phyloP scores from a whole-genome alignment of 2,797 vertebrate genomes.

The Myripristis murdjan region DNA sequence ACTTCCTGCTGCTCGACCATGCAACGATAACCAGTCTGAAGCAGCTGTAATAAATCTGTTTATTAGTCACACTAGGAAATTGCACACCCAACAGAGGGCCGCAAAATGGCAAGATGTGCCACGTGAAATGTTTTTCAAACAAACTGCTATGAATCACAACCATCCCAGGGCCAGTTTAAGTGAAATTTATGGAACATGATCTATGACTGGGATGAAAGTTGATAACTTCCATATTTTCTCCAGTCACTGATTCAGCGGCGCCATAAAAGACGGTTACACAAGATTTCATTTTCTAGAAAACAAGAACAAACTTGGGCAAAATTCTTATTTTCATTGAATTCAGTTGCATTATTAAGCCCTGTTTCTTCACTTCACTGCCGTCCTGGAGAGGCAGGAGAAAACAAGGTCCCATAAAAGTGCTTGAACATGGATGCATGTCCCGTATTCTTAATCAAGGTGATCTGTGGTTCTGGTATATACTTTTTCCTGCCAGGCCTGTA shows the following conservation, averaged over 20 bases:
- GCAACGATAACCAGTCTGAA: not conserved
- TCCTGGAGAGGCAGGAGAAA: too few relatives aligned
- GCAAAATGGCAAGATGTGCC: not conserved
- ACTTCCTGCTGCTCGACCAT: slow-evolving; percentile 1
- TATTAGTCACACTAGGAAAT: not conserved
- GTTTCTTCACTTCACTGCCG: too few relatives aligned
- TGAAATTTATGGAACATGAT: slow-evolving; percentile 4
- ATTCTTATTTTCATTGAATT: not conserved
- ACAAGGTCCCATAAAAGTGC: too few relatives aligned
- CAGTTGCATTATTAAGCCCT: too few relatives aligned
- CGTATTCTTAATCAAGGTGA: not conserved
- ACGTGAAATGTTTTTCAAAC: not conserved
- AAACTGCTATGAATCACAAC: slow-evolving; percentile 28
- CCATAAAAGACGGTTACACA: not conserved
- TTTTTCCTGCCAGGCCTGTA: not conserved
- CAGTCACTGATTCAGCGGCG: not conserved
- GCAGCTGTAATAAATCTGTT: not conserved
- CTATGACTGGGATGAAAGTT: not conserved
- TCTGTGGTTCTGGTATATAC: not conserved
- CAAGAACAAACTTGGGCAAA: not conserved
- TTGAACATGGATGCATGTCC: not conserved
- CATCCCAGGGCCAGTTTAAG: not conserved
- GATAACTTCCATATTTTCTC: not conserved
- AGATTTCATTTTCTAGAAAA: not conserved
- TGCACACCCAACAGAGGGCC: not conserved